Evolutionary conservation across 2,797 vertebrate genomes (phyloP).

Genomic region (Alectoris magna): DNA sequence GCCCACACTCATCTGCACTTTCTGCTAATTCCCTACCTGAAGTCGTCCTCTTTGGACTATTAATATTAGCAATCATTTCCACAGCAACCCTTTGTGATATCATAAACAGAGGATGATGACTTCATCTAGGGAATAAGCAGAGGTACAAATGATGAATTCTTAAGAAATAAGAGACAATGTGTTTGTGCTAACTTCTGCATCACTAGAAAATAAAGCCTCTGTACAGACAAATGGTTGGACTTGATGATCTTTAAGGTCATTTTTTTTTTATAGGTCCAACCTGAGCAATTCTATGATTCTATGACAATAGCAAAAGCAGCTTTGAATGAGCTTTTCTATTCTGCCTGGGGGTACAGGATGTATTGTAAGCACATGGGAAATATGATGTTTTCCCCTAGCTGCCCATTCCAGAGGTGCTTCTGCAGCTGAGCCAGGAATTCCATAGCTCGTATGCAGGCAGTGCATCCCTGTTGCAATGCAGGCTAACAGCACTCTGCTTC

Average conservation of each 20-base stretch:
- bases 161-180: conserved; percentile 35
- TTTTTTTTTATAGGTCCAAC: too few relatives aligned
- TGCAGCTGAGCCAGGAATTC: not conserved
- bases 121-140: conserved; percentile 65
- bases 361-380: conserved; percentile 1
- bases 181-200: not conserved
- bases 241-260: too few relatives aligned
- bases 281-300: too few relatives aligned
- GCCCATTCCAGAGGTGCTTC: not conserved
- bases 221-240: not conserved
- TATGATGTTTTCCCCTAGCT: not conserved
- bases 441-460: not conserved
- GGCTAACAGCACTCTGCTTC: not conserved
- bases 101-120: conserved; percentile 61
- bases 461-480: not conserved
- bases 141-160: conserved; percentile 52
- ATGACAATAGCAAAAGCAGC: not conserved
- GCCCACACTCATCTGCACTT: conserved; percentile 33
- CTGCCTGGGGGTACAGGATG: not conserved
- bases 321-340: not conserved
- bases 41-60: conserved; percentile 52
- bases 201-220: not conserved
- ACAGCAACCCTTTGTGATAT: conserved; percentile 62
- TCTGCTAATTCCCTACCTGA: conserved; percentile 63
- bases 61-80: conserved; percentile 66